Conservation (phyloP, 1,140 invertebrate species). For the Drosophila tropicalis region DNA sequence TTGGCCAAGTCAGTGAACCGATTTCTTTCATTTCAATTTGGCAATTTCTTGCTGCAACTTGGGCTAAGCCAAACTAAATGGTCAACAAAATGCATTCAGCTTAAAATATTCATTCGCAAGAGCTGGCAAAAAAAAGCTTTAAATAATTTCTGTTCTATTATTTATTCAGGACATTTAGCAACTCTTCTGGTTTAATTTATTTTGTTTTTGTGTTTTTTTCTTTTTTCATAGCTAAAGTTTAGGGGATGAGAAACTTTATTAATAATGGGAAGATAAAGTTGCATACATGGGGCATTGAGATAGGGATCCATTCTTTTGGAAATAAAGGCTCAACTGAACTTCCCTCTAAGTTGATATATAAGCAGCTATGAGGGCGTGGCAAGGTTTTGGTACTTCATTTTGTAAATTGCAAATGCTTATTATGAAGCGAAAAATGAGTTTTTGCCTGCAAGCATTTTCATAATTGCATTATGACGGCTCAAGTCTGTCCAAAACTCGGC, state of each 20-base stretch:
- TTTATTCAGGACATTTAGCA: slow-evolving; percentile 11
- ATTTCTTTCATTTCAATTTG: slow-evolving; percentile 8
- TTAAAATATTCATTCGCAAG: slow-evolving; percentile 8
- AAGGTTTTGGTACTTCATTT: slow-evolving; percentile 57
- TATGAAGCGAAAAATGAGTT: slow-evolving; percentile 45
- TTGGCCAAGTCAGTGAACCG: slow-evolving; percentile 3
- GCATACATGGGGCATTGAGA: slow-evolving; percentile 27
- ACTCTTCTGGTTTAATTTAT: slow-evolving; percentile 7
- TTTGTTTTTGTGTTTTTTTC: slow-evolving; percentile 25
- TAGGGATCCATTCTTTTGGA: slow-evolving; percentile 35
- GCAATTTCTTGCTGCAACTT: background rate
- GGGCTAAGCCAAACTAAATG: slow-evolving; percentile 10
- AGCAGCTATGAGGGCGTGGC: background rate
- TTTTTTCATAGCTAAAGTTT: background rate
- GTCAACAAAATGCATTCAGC: slow-evolving; percentile 9
- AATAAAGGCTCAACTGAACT: slow-evolving; percentile 1
- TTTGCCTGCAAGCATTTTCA: slow-evolving; percentile 55
- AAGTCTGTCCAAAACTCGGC: slow-evolving; percentile 17
- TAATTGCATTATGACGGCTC: slow-evolving; percentile 69
- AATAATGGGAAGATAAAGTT: slow-evolving; percentile 68
- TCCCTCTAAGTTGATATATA: slow-evolving; percentile 5
- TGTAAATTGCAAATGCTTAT: slow-evolving; percentile 71
- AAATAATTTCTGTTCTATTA: slow-evolving; percentile 15
- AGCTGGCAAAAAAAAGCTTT: background rate
- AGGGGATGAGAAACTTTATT: slow-evolving; percentile 61